These are phyloP conservation scores for Pseudoips prasinana DNA, from an alignment of 2,888 invertebrate genomes.

Conservation along the genomic window DNA sequence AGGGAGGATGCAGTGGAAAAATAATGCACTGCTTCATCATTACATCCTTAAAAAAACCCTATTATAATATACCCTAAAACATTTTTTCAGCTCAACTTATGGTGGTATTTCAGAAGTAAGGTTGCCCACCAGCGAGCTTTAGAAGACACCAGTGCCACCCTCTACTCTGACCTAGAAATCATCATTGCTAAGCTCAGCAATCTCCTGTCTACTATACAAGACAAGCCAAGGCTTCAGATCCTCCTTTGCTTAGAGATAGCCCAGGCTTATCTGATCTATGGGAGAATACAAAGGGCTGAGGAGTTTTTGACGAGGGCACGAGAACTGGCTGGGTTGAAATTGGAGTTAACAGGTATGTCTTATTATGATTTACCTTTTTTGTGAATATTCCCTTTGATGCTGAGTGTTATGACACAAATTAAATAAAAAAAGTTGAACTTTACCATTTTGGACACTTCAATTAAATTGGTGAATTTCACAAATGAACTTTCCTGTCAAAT, in stretches of 20 bases:
- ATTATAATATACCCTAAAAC: too few species aligned
- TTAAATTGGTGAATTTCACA: too few species aligned
- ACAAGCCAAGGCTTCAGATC: slow-evolving; percentile 57
- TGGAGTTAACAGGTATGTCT: slow-evolving; percentile 85
- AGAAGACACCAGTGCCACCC: slow-evolving; percentile 87
- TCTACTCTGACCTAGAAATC: slow-evolving; percentile 83
- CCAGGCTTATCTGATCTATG: slow-evolving; percentile 88
- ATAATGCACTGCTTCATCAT: too few species aligned
- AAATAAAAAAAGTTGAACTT: too few species aligned
- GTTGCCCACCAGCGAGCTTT: slow-evolving; percentile 88
- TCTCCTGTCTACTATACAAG: slow-evolving; percentile 53
- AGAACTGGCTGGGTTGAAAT: slow-evolving; percentile 83
- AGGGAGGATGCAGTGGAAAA: too few species aligned
- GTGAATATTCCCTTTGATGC: not conserved
- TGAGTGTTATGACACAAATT: too few species aligned
- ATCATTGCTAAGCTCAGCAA: slow-evolving; percentile 69
- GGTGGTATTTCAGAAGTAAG: slow-evolving; percentile 90
- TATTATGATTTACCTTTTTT: not conserved
- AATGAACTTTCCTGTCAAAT: too few species aligned
- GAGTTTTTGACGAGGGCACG: slow-evolving; percentile 85
- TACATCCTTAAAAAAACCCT: too few species aligned
- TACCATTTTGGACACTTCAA: too few species aligned
- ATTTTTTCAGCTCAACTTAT: slow-evolving; percentile 61
- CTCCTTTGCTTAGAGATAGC: slow-evolving; percentile 77
- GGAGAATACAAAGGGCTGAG: slow-evolving; percentile 86